These are phyloP conservation scores for Sapajus apella DNA, from an alignment of 2,113 vertebrate species.

Conservation along the genomic window DNA sequence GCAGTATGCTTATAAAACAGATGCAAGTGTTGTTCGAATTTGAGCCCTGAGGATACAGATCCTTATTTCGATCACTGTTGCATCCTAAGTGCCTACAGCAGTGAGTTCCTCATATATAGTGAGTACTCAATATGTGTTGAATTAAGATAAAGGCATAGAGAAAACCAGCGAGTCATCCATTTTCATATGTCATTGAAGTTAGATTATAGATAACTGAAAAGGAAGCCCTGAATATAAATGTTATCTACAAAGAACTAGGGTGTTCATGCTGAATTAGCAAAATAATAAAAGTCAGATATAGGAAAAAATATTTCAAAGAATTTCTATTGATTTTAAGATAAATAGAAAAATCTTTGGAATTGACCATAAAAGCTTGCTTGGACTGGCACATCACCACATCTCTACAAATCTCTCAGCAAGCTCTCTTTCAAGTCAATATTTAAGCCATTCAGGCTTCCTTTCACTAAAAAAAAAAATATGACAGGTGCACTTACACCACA, in stretches of 20 bases:
- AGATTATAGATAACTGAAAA: background rate
- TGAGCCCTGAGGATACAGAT: background rate
- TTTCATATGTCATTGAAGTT: background rate
- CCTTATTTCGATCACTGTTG: background rate
- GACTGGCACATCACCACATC: background rate
- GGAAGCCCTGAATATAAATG: background rate
- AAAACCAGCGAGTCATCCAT: background rate
- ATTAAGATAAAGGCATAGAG: background rate
- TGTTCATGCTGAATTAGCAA: background rate
- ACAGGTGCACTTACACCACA: background rate
- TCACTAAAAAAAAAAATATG: background rate
- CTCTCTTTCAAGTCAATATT: background rate
- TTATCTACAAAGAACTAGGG: background rate
- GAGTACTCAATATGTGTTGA: background rate
- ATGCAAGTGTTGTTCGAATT: background rate
- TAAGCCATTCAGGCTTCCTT: slow-evolving; percentile 6
- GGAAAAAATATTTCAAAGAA: slow-evolving; percentile 41
- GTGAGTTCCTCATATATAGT: background rate
- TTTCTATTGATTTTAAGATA: slow-evolving; percentile 29
- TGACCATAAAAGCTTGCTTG: background rate
- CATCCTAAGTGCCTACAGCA: background rate
- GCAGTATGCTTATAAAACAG: background rate
- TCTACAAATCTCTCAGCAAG: background rate
- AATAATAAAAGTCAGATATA: background rate
- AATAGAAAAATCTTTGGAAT: background rate